phyloP scores from a whole-genome alignment of 2,113 vertebrate species.

The Limnothrissa miodon region DNA sequence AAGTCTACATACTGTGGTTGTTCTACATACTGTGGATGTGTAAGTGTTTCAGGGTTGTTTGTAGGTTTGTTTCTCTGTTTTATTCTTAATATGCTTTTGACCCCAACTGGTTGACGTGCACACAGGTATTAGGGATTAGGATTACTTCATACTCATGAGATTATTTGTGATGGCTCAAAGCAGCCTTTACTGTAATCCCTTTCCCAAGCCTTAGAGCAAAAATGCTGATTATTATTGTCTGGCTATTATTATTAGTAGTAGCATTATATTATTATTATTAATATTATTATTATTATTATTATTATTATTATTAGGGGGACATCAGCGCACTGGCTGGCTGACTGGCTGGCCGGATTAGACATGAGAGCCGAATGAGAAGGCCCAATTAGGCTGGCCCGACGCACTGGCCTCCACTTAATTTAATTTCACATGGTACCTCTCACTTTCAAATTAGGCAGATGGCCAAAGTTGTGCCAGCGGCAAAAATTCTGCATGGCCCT shows the following conservation, averaged over 20 bases:
- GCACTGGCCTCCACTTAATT: slow-evolving; percentile 47
- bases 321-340: not conserved
- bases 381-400: slow-evolving; percentile 42
- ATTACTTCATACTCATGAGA: slow-evolving; percentile 36
- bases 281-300: too few species aligned
- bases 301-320: not conserved
- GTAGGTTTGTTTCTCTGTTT: not conserved
- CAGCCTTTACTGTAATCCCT: not conserved
- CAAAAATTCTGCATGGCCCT: slow-evolving; percentile 43
- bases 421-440: slow-evolving; percentile 55
- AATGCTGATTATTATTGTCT: too few species aligned
- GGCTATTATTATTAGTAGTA: too few species aligned
- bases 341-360: slow-evolving; percentile 25
- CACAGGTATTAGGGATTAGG: slow-evolving; percentile 46
- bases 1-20: too few species aligned
- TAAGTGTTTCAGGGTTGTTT: too few species aligned
- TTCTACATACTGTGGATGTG: too few species aligned
- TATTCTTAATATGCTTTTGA: not conserved
- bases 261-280: too few species aligned
- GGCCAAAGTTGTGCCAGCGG: slow-evolving; percentile 44
- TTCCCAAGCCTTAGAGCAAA: too few species aligned
- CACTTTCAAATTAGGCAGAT: slow-evolving; percentile 55
- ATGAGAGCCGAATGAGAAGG: slow-evolving; percentile 26
- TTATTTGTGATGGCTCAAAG: slow-evolving; percentile 31
- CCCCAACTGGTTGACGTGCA: slow-evolving; percentile 39